Evolutionary conservation across 2,797 vertebrate species (phyloP), one percentile per base, ranked within the genome.

Genomic region (Emys orbicularis): DNA sequence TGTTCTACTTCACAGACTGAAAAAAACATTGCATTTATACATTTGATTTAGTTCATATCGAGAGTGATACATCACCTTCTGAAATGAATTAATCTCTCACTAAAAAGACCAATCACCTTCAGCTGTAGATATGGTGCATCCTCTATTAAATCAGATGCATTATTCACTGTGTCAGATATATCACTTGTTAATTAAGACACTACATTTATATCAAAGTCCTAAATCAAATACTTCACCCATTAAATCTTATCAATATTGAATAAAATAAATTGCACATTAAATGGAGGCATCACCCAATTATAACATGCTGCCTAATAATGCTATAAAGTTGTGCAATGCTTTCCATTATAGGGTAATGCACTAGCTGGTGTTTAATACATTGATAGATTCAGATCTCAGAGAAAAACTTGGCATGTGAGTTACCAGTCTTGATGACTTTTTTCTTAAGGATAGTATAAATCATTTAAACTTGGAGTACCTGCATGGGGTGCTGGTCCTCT

Each of bases 211-310:
- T 90, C 86, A 79, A 68, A 96, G 88, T 41, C 82, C 95, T 92
- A 81, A 93, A 96, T 97, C 85, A 97, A 98, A 95, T 93, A 94
- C 9, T 93, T 96, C 72, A 95, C 93, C 86, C 93, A 90, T 96
- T 97, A 97, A 97, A 86, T 96, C 92, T 94, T 97, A 97, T 92
- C 89, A 96, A 97, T 97, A 96, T 95, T 97, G 94, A 98, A 96
- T 98, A 96, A 97, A 98, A 98, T 92, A 97, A 97, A 98, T 97
- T 97, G 31, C 90, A 93, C 90, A 79, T 95, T 97, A 95, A 98
- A 96, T 96, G 84, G 92, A 95, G 93, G 61, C 81, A 94, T 97
- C 90, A 93, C 89, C 90, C 93, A 96, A 97, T 95, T 97, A 90
- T 95, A 96, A 94, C 11, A 37, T 68, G 47, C 92, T 95, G n/a